phyloP scores from a whole-genome alignment of 2,113 vertebrate genomes.

The Oreocharis arfaki region DNA sequence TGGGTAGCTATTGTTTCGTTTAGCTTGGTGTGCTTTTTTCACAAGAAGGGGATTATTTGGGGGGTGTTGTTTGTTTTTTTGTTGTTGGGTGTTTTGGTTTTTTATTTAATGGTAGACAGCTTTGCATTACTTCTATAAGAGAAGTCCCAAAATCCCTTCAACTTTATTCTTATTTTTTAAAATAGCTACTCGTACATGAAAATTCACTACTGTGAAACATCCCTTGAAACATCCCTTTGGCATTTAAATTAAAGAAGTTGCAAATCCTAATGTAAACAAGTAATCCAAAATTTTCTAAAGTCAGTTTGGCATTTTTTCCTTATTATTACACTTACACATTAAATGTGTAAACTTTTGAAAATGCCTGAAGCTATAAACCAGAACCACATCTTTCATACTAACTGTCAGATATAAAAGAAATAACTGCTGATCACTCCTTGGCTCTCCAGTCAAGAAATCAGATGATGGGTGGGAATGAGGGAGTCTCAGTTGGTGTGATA shows the following conservation, averaged over 20 bases:
- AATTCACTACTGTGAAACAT: background rate
- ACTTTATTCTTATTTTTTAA: background rate
- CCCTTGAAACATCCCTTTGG: background rate
- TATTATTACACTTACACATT: background rate
- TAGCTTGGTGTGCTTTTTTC: background rate
- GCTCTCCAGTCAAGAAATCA: background rate
- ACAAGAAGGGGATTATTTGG: background rate
- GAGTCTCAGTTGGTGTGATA: background rate
- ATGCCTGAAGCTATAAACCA: background rate
- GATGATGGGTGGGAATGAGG: background rate
- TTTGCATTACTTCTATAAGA: background rate
- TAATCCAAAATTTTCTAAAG: background rate
- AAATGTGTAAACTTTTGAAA: background rate
- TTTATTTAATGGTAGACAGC: background rate
- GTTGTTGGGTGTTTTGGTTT: background rate
- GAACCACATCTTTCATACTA: background rate
- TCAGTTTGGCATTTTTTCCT: background rate
- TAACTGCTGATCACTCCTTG: background rate
- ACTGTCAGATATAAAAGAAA: background rate
- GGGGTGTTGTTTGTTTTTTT: rapidly evolving
- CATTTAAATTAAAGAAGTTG: background rate
- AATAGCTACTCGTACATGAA: background rate
- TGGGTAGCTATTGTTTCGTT: background rate
- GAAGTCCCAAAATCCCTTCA: background rate
- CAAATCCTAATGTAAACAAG: background rate